These are phyloP conservation scores for Artibeus jamaicensis DNA, from an alignment of 2,797 vertebrate genomes.

Conservation along the genomic window DNA sequence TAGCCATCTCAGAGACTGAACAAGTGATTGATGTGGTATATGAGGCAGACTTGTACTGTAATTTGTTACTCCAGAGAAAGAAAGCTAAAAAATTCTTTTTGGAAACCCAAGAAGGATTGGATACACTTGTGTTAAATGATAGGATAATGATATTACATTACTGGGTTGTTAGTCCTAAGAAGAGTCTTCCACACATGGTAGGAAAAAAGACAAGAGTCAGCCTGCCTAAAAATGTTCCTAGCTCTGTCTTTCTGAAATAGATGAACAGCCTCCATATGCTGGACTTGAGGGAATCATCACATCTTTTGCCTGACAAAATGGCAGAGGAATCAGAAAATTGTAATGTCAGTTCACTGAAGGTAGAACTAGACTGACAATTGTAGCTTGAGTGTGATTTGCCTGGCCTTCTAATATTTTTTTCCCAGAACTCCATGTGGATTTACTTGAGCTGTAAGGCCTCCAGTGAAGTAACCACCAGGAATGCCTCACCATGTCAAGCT, in stretches of 20 bases:
- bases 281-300: background rate
- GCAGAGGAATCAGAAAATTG: background rate
- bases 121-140: constrained; percentile 62
- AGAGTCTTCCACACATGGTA: constrained; percentile 13
- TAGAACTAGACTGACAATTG: background rate
- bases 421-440: background rate
- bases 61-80: constrained; percentile 59
- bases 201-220: background rate
- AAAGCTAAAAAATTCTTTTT: constrained; percentile 60
- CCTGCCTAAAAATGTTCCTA: background rate
- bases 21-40: constrained; percentile 55
- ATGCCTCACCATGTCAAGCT: background rate
- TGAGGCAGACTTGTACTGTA: constrained; percentile 9
- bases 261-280: background rate
- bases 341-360: background rate
- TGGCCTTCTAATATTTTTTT: background rate
- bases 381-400: background rate
- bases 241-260: background rate
- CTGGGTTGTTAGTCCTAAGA: constrained; percentile 36
- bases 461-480: background rate
- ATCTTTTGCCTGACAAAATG: background rate
- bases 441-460: background rate
- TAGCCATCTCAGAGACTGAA: constrained; percentile 25
- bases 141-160: constrained; percentile 44
- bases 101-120: constrained; percentile 54